Conservation (phyloP, 2,888 invertebrate species). For the Amaurobius ferox region DNA sequence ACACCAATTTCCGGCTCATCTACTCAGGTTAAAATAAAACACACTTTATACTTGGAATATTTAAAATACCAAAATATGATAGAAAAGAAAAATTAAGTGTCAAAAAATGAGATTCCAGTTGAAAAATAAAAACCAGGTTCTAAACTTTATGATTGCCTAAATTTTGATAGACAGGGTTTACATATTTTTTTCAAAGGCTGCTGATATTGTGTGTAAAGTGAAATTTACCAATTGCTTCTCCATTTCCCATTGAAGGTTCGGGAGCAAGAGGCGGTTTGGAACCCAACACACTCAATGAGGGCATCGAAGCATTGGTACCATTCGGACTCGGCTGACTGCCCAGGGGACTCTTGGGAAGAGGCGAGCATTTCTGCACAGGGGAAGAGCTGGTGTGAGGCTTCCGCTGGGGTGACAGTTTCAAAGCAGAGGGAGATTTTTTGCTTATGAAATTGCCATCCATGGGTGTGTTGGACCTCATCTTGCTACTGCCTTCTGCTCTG, state of each 20-base stretch:
- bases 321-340: constrained; percentile 67
- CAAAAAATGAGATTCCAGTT: no score
- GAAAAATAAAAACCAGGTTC: no score
- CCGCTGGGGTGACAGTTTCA: constrained; percentile 62
- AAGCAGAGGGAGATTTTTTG: constrained; percentile 72
- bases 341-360: constrained; percentile 65
- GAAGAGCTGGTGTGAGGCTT: constrained; percentile 76
- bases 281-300: constrained; percentile 52
- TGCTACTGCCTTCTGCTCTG: constrained; percentile 75
- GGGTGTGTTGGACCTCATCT: constrained; percentile 73
- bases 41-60: no score
- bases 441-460: constrained; percentile 70
- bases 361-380: constrained; percentile 72
- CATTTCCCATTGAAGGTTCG: no score
- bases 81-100: no score
- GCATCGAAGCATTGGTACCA: constrained; percentile 64
- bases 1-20: constrained; percentile 58
- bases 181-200: no score
- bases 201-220: no score
- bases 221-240: no score
- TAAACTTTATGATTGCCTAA: no score
- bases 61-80: no score
- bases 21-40: not conserved
- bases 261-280: not conserved
- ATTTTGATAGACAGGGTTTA: no score